phyloP scores from a whole-genome alignment of 2,888 invertebrate genomes.

The Saturnia japonica region DNA sequence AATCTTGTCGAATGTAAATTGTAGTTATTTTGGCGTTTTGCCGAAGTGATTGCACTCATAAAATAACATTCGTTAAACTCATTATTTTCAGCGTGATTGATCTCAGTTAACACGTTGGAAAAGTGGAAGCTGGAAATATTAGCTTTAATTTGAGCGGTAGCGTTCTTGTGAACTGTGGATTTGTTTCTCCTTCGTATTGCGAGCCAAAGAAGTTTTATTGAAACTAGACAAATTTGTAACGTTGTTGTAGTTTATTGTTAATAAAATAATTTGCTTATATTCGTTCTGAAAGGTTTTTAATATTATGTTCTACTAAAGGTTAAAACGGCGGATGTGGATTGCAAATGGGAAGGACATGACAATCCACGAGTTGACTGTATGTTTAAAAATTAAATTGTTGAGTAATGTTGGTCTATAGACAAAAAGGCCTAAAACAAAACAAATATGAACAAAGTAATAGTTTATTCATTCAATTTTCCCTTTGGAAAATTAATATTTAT shows the following conservation, averaged over 20 bases:
- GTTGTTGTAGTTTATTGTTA: constrained; percentile 20
- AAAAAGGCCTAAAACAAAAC: too few relatives aligned
- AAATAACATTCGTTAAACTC: background rate
- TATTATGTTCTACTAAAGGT: background rate
- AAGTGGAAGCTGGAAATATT: constrained; percentile 28
- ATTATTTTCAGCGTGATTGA: background rate
- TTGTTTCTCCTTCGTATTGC: constrained; percentile 36
- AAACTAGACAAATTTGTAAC: constrained; percentile 35
- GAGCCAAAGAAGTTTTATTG: constrained; percentile 42
- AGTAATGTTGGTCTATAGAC: too few relatives aligned
- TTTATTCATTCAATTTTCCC: too few relatives aligned
- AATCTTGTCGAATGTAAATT: constrained; percentile 13
- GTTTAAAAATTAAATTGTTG: too few relatives aligned
- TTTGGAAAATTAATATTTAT: too few relatives aligned
- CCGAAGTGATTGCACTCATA: constrained; percentile 4
- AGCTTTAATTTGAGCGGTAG: constrained; percentile 26
- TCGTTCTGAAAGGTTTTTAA: constrained; percentile 13
- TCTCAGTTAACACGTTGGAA: constrained; percentile 1
- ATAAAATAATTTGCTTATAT: constrained; percentile 19
- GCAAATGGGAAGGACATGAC: too few relatives aligned
- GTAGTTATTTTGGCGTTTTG: constrained; percentile 6
- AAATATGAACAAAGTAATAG: too few relatives aligned
- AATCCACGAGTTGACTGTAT: too few relatives aligned
- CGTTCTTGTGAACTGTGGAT: constrained; percentile 23
- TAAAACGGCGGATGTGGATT: background rate